Evolutionary conservation across 2,888 invertebrate species (phyloP), one percentile per base, ranked within the genome.

Genomic region (Acrobasis repandana): DNA sequence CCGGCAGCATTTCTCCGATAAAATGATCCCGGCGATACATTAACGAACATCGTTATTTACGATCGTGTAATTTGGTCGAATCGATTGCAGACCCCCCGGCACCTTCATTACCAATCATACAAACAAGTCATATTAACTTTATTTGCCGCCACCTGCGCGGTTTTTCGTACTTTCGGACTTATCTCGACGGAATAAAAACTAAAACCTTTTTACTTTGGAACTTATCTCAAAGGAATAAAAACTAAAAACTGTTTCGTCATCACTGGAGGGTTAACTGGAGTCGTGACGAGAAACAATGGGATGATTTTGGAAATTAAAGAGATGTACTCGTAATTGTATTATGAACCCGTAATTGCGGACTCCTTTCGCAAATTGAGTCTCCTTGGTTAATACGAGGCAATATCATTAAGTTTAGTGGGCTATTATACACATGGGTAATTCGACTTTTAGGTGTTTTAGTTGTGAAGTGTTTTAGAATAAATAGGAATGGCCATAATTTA

Each of bases 41-140:
- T 67, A 65, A 67, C 63, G 66, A 64, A 61, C 63, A 65, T 65
- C 60, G 64, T 66, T 71, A 71, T 69, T 74, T 73, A 75, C 65
- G 68, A 67, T 61, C 68, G 67, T 66, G 67, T 73, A 73, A 74
- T 73, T 72, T 67, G 67, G 73, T 68, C 68, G 63, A 20, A 36
- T 54, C 46, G 47, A 57, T 47, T 64, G 68, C 52, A 56, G 52
- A 56, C 61, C 65, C 66, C 58, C 63, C 34, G 59, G 52, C 58
- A 76, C 63, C 66, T 67, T 76, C 74, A 74, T 78, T 77, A 73
- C 76, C 76, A 84, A 85, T 85, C 83, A 83, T 79, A 76, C 74
- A 80, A 85, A 85, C 82, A 79, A 84, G 85, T 60, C 65, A 69
- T 61, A 61, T 69, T 63, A 60, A 70, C 68, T 28, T 65, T 66